phyloP scores from a whole-genome alignment of 2,113 vertebrate species.

The Sinosuthora webbiana region DNA sequence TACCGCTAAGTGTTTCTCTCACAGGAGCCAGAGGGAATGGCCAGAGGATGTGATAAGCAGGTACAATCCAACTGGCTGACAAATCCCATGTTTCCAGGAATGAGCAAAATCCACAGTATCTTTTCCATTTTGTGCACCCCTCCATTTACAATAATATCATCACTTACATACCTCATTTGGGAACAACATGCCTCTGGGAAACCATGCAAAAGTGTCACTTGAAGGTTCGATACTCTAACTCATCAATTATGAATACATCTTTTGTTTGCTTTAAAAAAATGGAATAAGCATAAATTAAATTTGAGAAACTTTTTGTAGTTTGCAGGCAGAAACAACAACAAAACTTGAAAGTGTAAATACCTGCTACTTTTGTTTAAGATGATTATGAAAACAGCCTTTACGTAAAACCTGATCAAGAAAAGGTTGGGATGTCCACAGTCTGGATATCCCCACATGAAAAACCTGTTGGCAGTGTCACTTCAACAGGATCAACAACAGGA shows the following conservation, averaged over 20 bases:
- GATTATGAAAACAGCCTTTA: not conserved
- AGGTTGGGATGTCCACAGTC: not conserved
- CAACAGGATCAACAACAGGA: not conserved
- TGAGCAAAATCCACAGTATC: not conserved
- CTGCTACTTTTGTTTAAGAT: not conserved
- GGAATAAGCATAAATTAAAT: slow-evolving; percentile 2
- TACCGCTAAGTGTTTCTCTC: not conserved
- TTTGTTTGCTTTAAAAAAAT: not conserved
- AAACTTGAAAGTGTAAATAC: not conserved
- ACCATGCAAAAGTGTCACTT: not conserved
- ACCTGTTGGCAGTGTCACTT: not conserved
- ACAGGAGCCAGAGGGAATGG: not conserved
- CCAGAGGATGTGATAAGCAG: not conserved
- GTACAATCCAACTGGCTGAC: not conserved
- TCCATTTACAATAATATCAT: not conserved
- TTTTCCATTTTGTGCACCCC: not conserved
- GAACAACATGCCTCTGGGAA: not conserved
- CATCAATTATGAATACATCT: not conserved
- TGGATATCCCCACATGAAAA: not conserved
- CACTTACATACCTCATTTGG: not conserved
- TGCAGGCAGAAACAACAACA: not conserved
- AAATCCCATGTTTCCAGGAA: not conserved
- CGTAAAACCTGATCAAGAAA: not conserved
- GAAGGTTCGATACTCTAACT: not conserved
- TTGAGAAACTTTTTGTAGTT: not conserved